These are phyloP conservation scores for Melinaea marsaeus DNA, from an alignment of 2,888 invertebrate genomes.

Conservation along the genomic window DNA sequence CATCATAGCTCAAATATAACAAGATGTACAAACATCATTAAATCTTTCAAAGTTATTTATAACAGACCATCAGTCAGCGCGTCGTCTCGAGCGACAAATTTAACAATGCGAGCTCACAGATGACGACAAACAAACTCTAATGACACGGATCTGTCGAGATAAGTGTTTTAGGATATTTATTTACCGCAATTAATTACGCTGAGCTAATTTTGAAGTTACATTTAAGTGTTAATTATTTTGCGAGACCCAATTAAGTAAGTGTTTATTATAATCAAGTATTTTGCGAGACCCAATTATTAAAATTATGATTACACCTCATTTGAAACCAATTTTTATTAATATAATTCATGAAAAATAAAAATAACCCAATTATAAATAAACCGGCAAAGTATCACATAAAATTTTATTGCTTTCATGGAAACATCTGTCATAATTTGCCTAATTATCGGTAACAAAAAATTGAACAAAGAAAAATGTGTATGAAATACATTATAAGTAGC, in stretches of 20 bases:
- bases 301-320: slow-evolving; percentile 2
- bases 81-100: slow-evolving; percentile 64
- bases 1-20: slow-evolving; percentile 14
- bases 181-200: slow-evolving; percentile 31
- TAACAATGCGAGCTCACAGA: slow-evolving; percentile 61
- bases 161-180: slow-evolving; percentile 61
- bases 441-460: slow-evolving; percentile 17
- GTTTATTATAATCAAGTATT: too few species aligned
- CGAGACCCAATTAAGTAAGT: too few species aligned
- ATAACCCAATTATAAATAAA: not conserved
- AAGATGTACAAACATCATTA: slow-evolving; percentile 38
- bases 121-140: slow-evolving; percentile 53
- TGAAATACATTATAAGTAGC: slow-evolving; percentile 11
- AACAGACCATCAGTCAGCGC: slow-evolving; percentile 58
- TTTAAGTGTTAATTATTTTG: not conserved
- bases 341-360: not conserved
- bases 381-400: not conserved
- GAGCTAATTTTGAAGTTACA: not conserved
- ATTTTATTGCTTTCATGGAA: slow-evolving; percentile 6
- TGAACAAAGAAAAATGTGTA: slow-evolving; percentile 16
- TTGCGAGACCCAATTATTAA: not conserved
- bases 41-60: slow-evolving; percentile 62
- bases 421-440: slow-evolving; percentile 17
- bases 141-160: slow-evolving; percentile 70
- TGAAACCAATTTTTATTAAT: not conserved